Evolutionary conservation across 92 coral and sea anemone species (phyloP), one percentile per base, ranked within the genome.

Genomic region (Porites rus): DNA sequence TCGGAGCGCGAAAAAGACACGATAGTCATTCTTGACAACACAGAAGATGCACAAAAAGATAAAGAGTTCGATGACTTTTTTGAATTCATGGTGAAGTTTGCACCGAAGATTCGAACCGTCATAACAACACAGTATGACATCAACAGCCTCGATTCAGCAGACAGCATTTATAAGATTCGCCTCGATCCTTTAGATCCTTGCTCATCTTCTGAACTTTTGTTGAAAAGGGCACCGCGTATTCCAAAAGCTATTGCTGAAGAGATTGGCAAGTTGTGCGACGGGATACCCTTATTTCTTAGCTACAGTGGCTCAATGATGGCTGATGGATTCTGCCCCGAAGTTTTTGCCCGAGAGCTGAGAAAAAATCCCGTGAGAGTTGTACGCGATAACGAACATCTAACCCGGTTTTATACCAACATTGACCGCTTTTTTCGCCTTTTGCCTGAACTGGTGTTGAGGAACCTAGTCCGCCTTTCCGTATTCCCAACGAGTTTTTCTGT

Each of bases 11-110:
- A 59, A 6, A 11, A 6, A 0, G 79, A 72, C 63, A 86, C 84
- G 1, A 19, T 86, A 13, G 77, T 90, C 25, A 90, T 90, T n/a
- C 76, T 90, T 18, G 93, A 90, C 69, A 81, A 81, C 82, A 65
- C 90, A 4, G 90, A 86, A 74, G 87, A 81, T 61, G 31, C 80
- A 21, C 93, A 90, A 43, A 31, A 21, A 11, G 13, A 50, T 1
- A 6, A 73, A 20, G 77, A 12, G 7, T 76, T 76, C 11, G 69
- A 60, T 16, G 51, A 17, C 22, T 76, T 76, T 21, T 19, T 59
- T 2, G 10, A 76, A 60, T 31, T 3, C 80, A 4, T 76, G 24
- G 56, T 76, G 14, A 17, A 18, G 61, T 60, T 0, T 76, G 58
- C 81, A 1, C 69, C 81, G 38, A 76, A 76, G 54, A 65, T 76